A percentile compares a stretch with the other conserved stretches of the same genome.
These are phyloP conservation scores for Drosophila erecta DNA, from an alignment of 1,140 invertebrate genomes.

Conservation along the genomic window DNA sequence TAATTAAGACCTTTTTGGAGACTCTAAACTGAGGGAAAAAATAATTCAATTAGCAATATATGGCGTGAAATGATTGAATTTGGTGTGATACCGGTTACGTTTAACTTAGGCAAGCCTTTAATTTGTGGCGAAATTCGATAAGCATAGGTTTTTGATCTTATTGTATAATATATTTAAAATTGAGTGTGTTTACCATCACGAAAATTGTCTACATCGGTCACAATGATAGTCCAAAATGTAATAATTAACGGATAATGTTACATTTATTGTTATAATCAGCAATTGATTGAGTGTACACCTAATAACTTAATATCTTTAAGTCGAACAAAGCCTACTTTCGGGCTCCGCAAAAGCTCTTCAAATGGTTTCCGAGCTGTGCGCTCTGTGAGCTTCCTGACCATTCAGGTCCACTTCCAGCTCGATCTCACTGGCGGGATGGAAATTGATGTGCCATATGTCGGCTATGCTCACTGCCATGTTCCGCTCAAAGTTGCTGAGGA, in stretches of 20 bases:
- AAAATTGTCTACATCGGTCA: too few relatives aligned
- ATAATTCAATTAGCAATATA: slow-evolving; percentile 54
- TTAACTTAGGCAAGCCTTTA: slow-evolving; percentile 10
- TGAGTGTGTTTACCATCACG: background rate
- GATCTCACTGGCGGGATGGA: slow-evolving; percentile 51
- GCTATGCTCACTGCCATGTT: slow-evolving; percentile 71
- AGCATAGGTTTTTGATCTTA: too few relatives aligned
- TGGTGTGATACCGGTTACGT: slow-evolving; percentile 10
- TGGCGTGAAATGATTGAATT: slow-evolving; percentile 16
- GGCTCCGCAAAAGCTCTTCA: slow-evolving; percentile 29
- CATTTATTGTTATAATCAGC: background rate
- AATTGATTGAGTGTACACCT: background rate
- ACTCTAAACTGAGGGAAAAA: slow-evolving; percentile 18
- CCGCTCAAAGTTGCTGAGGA: slow-evolving; percentile 52
- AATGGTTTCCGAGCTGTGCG: slow-evolving; percentile 60
- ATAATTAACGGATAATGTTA: background rate
- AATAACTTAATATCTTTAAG: background rate
- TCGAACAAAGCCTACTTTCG: slow-evolving; percentile 39
- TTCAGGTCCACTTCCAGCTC: slow-evolving; percentile 36
- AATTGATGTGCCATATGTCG: slow-evolving; percentile 74
- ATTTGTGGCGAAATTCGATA: slow-evolving; percentile 20
- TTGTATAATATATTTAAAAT: background rate
- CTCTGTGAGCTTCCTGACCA: slow-evolving; percentile 1
- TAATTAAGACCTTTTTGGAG: slow-evolving; percentile 40
- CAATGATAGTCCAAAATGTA: too few relatives aligned